Base-by-base conservation (phyloP, 2,113 vertebrate genomes). In the Pterocles burchelli region DNA sequence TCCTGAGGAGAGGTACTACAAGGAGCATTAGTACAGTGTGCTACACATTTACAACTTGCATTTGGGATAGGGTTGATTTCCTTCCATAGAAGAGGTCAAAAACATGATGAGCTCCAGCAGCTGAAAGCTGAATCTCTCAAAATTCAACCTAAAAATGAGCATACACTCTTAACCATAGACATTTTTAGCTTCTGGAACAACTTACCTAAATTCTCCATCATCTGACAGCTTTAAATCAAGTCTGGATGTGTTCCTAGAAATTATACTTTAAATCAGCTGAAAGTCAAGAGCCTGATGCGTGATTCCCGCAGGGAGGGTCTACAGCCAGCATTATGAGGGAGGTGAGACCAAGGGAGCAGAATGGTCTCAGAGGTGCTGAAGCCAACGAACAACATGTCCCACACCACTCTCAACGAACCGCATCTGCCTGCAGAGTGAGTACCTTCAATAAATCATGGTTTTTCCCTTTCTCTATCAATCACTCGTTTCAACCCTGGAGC, bases 241-340 rank as follows among this genome's bases (percentile, higher is more conserved):
- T 55, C 88, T 96, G 96, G 85, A 94, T 85, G 2, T 34, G 24
- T 89, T 95, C 93, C 93, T 97, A 93, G 95, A 95, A 94, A 91
- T 93, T 70, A 91, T 28, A 54, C 34, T 77, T 19, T 48, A 90
- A 93, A 90, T 71, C 74, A 91, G 67, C 38, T 85, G 36, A 79
- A 91, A 94, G 75, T 90, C 66, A 77, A 72, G 85, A 85, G 63
- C 58, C 46, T 95, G 82, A 62, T 55, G 85, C 29, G 16, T 54
- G 51, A 85, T 95, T 96, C 74, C 71, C 9, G 7, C 16, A 43
- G 59, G 83, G 78, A 94, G 38, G 34, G 13, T 52, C 78, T 93
- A n/a, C 79, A 94, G 71, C 70, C 94, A 89, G 72, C 34, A 3
- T 70, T 85, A 29, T 48, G 87, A 89, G 38, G 84, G 80, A 96